Conservation (phyloP, 2,113 vertebrate genomes). For the Corvus cornix region DNA sequence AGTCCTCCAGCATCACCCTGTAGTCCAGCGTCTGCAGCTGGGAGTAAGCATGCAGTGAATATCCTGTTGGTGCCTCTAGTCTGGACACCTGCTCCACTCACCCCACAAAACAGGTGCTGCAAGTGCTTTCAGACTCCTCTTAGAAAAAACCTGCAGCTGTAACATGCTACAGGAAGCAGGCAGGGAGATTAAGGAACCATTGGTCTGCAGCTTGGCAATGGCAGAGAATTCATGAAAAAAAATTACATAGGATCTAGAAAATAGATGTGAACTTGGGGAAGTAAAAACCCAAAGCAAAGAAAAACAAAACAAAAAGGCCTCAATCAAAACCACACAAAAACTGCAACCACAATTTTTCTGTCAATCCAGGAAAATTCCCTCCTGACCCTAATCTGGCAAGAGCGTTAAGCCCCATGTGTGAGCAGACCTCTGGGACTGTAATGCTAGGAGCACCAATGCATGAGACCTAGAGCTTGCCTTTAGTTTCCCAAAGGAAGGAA, state of each 20-base stretch:
- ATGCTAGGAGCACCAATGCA: background rate
- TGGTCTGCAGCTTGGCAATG: background rate
- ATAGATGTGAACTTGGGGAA: background rate
- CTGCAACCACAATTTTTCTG: background rate
- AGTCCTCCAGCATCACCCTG: background rate
- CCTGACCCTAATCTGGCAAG: slow-evolving; percentile 58
- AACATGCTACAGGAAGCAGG: background rate
- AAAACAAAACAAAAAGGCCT: background rate
- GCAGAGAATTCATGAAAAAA: background rate
- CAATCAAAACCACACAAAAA: background rate
- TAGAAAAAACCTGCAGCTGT: background rate
- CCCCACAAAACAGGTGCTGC: background rate
- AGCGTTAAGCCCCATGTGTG: background rate
- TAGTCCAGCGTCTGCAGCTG: background rate
- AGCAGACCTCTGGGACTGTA: background rate
- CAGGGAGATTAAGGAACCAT: background rate
- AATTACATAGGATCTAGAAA: background rate
- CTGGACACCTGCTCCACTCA: background rate
- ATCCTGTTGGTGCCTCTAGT: background rate
- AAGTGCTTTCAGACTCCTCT: background rate
- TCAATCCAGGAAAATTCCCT: slow-evolving; percentile 44
- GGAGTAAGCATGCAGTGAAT: background rate
- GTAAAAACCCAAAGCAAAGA: background rate
- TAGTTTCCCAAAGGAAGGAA: background rate
- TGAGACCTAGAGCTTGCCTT: background rate